Evolutionary conservation across 1,140 invertebrate species (phyloP), one percentile per base, ranked within the genome.

Genomic region (Scaptomyza graminum): DNA sequence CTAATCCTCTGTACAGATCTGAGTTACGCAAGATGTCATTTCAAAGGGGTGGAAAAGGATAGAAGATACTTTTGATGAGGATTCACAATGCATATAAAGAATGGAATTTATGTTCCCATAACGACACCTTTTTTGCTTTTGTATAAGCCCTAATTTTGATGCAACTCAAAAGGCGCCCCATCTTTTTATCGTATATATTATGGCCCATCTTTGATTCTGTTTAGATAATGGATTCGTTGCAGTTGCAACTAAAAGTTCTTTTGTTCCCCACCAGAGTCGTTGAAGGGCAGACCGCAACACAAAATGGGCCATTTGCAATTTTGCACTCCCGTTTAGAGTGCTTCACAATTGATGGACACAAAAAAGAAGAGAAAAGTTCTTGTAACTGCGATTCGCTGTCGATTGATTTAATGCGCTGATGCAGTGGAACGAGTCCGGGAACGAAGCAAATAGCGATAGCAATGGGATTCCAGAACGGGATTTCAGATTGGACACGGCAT

Each of bases 401-500:
- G 69, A 79, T 85, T 85, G 77, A 85, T 87, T 82, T 85, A 68
- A 61, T 61, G 64, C 64, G 64, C 64, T 66, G 55, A 71, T 65
- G 46, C 63, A 50, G 62, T 59, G 80, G 74, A 62, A 69, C 70
- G 37, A 25, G 68, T 71, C 65, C 52, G n/a, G 18, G 0, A 22
- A 22, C 18, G 18, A 22, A 22, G 18, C 18, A 22, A 22, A 22
- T 22, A 22, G 18, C 18, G 18, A 22, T 22, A 22, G 25, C 8
- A 51, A 31, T 60, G 15, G 39, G 43, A 44, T 31, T 47, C 2
- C 25, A 18, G 41, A 47, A 60, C 47, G 59, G 55, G 41, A 57
- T 46, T 61, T 54, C 34, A 62, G 64, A 68, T 61, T 68, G 51
- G 65, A 51, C n/a, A 67, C 43, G 49, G 34, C 49, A 43, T 28